A percentile compares a stretch with the other conserved stretches of the same genome.
These are phyloP conservation scores for Heliconius aoede DNA, from an alignment of 2,888 invertebrate genomes.

Conservation along the genomic window DNA sequence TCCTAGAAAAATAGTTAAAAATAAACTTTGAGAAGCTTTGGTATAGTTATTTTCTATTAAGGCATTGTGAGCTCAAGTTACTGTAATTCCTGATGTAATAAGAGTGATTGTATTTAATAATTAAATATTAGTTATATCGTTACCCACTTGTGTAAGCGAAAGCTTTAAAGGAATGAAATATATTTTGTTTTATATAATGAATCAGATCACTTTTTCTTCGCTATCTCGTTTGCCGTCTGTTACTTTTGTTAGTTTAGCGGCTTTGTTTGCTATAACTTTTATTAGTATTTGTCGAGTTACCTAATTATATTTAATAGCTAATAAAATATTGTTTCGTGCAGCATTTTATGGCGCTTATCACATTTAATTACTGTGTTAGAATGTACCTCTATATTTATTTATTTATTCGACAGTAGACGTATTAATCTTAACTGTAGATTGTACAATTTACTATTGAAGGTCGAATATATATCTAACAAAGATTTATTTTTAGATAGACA, in stretches of 20 bases:
- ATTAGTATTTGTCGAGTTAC: neutral
- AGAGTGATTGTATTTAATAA: too few relatives aligned
- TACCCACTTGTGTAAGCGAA: neutral
- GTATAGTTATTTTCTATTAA: too few relatives aligned
- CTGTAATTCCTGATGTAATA: too few relatives aligned
- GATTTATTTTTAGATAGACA: constrained; percentile 50
- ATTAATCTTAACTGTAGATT: neutral
- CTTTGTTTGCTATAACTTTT: constrained; percentile 7
- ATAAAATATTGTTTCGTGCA: constrained; percentile 31
- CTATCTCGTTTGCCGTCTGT: neutral
- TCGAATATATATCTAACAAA: constrained; percentile 8
- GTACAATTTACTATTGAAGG: neutral
- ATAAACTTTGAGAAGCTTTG: too few relatives aligned
- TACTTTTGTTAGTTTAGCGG: constrained; percentile 13
- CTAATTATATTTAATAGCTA: constrained; percentile 15
- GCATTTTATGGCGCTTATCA: constrained; percentile 33
- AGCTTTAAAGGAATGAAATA: neutral
- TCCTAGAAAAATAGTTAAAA: too few relatives aligned
- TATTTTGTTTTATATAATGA: constrained; percentile 3
- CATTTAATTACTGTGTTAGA: constrained; percentile 11
- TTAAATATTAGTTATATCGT: too few relatives aligned
- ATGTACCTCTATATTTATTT: neutral
- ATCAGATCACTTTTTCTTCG: neutral
- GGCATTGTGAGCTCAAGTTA: too few relatives aligned
- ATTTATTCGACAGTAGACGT: neutral